A percentile compares a stretch with the other conserved stretches of the same genome.
These are phyloP conservation scores for Chloropsis cyanopogon DNA, from an alignment of 2,113 vertebrate genomes.

Conservation along the genomic window DNA sequence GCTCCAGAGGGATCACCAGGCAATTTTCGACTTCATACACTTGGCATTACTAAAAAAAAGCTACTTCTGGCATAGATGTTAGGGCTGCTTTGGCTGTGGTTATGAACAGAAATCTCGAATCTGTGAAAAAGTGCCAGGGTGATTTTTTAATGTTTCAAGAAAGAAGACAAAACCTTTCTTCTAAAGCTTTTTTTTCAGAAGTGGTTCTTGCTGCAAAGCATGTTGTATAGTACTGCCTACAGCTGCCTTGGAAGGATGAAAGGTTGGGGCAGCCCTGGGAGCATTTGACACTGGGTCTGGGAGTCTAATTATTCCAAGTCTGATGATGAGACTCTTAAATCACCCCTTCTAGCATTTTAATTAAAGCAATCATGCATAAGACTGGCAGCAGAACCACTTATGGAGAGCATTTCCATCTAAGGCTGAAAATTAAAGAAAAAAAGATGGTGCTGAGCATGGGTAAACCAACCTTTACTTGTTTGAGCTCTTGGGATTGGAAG, in stretches of 20 bases:
- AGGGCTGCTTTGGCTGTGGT: background rate
- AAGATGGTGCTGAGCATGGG: background rate
- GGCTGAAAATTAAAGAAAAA: background rate
- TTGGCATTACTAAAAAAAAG: slow-evolving; percentile 32
- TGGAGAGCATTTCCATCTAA: background rate
- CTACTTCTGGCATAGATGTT: background rate
- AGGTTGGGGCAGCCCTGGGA: background rate
- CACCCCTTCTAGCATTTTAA: slow-evolving; percentile 31
- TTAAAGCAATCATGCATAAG: slow-evolving; percentile 21
- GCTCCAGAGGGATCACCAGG: slow-evolving; percentile 20
- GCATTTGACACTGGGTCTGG: slow-evolving; percentile 10
- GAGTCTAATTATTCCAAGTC: slow-evolving; percentile 21
- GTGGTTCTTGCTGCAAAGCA: background rate
- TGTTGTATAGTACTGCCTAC: background rate
- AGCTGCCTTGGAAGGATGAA: background rate
- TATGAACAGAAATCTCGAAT: background rate
- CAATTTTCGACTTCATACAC: slow-evolving; percentile 16
- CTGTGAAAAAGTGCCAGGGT: background rate
- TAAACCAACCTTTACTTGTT: background rate
- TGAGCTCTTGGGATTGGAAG: background rate
- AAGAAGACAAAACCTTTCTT: background rate
- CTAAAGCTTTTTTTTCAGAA: background rate
- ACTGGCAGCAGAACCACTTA: background rate
- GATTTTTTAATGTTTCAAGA: background rate
- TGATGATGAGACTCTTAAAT: slow-evolving; percentile 31